Evolutionary conservation across 2,113 vertebrate genomes (phyloP), one percentile per base, ranked within the genome.

Genomic region (Zosterops lateralis): DNA sequence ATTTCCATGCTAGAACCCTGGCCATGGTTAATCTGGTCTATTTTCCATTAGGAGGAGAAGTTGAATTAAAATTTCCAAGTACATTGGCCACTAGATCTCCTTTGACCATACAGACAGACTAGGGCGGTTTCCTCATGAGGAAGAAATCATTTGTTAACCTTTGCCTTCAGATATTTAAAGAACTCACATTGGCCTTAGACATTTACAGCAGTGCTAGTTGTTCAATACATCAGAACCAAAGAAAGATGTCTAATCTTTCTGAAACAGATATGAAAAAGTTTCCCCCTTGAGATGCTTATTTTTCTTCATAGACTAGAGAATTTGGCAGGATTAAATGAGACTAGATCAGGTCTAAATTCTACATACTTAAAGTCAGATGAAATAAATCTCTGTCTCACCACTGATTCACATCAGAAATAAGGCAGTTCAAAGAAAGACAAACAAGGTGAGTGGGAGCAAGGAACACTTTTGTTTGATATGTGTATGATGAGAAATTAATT

Each of bases 381-480:
- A 87, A 83, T 83, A 92, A 89, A 92, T 73, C 66, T 70, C 70
- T 71, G 65, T 92, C 76, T 92, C 77, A 62, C 48, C 73, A 47
- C 40, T 78, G 76, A 89, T 78, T 93, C 87, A 82, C 54, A 66
- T 45, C 45, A 79, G 84, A 92, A 92, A 76, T 12, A 87, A 91
- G 48, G 36, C 31, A 74, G 57, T 87, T 93, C 92, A 96, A 93
- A 94, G 80, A 84, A 85, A 95, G 64, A 86, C 31, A 93, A 90
- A 83, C 34, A 81, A 78, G 45, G 68, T 72, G 73, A 93, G 31
- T 73, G 71, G 73, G 70, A 79, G 42, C 79, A 89, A 84, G 62
- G 42, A 89, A 70, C 1, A 1, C 10, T 94, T 75, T 68, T 81
- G 38, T 72, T 87, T 91, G 65, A 82, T 72, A 38, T 17, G 31